Evolutionary conservation across 2,888 invertebrate species (phyloP).

Genomic region (Argyra leucocephala): DNA sequence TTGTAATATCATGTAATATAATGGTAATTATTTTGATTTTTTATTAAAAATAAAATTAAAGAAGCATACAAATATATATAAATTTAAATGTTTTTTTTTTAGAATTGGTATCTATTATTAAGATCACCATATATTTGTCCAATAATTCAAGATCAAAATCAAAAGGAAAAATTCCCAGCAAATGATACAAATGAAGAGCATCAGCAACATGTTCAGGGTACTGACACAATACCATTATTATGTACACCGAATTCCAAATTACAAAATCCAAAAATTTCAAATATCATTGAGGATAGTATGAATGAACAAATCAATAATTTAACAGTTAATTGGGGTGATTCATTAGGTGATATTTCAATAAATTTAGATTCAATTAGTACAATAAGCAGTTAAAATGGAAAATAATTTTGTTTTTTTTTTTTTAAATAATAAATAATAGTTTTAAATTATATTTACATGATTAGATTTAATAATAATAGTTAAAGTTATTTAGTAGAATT

Average conservation of each 20-base stretch:
- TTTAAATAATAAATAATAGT: neutral
- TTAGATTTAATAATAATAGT: no score
- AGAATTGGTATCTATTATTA: slow-evolving; percentile 24
- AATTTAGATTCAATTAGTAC: slow-evolving; percentile 27
- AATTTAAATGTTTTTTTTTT: slow-evolving; percentile 2
- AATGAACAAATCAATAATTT: slow-evolving; percentile 18
- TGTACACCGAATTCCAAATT: slow-evolving; percentile 20
- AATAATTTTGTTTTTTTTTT: neutral
- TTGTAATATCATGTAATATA: slow-evolving; percentile 48
- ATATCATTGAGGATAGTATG: slow-evolving; percentile 19
- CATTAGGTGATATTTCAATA: slow-evolving; percentile 20
- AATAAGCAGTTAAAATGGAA: slow-evolving; percentile 25
- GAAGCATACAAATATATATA: neutral
- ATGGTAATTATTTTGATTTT: slow-evolving; percentile 49
- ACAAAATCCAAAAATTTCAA: slow-evolving; percentile 15
- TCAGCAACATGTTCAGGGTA: slow-evolving; percentile 16
- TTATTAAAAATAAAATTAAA: neutral
- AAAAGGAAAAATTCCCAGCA: slow-evolving; percentile 21
- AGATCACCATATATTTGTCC: slow-evolving; percentile 23
- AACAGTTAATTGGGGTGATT: slow-evolving; percentile 19
- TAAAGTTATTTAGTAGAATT: no score
- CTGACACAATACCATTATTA: slow-evolving; percentile 25
- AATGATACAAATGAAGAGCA: slow-evolving; percentile 17
- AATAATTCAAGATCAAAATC: slow-evolving; percentile 22
- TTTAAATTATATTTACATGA: neutral